These are phyloP conservation scores for Fissipunctia ypsillon DNA, from an alignment of 2,888 invertebrate species.

Conservation along the genomic window DNA sequence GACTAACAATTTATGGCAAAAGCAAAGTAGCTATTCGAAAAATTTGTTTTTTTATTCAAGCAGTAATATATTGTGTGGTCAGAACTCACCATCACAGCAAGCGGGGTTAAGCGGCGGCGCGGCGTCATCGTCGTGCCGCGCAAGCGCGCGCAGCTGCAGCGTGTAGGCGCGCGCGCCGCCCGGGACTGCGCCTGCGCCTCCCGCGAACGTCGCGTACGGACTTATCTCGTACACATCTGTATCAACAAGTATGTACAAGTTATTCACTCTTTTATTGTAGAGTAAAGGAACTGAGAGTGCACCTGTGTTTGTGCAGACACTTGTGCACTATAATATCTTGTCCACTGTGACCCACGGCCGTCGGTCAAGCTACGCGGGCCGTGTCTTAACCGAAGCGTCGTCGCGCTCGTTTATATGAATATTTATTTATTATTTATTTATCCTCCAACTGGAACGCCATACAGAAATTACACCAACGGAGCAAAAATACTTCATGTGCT, in stretches of 20 bases:
- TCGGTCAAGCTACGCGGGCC: background rate
- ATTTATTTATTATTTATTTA: no score
- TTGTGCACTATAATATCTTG: no score
- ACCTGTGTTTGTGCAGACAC: no score
- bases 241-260: background rate
- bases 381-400: no score
- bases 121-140: slow-evolving; percentile 87
- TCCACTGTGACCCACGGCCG: background rate
- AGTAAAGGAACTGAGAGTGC: no score
- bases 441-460: no score
- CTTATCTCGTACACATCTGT: slow-evolving; percentile 93
- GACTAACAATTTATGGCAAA: background rate
- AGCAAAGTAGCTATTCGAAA: background rate
- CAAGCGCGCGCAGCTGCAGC: slow-evolving; percentile 85
- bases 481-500: no score
- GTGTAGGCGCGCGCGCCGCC: slow-evolving; percentile 85
- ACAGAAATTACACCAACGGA: no score
- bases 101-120: slow-evolving; percentile 81
- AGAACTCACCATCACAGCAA: slow-evolving; percentile 83
- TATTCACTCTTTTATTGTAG: no score
- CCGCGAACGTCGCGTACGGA: slow-evolving; percentile 93
- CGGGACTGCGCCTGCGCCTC: slow-evolving; percentile 73
- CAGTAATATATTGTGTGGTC: background rate
- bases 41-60: background rate
- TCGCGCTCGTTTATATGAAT: no score